These are phyloP conservation scores for Euura lappo DNA, from an alignment of 1,140 invertebrate species.

Conservation along the genomic window DNA sequence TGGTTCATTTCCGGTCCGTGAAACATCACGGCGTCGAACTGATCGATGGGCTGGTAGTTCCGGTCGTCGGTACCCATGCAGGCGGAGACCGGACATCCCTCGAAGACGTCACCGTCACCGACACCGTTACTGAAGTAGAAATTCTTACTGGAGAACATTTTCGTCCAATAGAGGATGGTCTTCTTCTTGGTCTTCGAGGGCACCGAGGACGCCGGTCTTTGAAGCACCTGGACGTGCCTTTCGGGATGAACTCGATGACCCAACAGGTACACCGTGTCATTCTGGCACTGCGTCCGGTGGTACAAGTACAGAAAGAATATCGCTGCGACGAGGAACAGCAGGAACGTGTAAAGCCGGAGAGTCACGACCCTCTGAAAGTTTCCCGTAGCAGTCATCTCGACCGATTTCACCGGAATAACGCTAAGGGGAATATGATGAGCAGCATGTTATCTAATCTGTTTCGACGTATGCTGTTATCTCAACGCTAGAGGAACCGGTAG, in stretches of 20 bases:
- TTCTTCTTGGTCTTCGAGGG: background rate
- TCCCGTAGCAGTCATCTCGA: background rate
- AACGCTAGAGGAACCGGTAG: background rate
- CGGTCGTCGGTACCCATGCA: conserved; percentile 13
- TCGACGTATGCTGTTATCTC: background rate
- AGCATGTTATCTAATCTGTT: background rate
- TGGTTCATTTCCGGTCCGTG: conserved; percentile 49
- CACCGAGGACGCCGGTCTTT: background rate
- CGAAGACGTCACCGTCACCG: conserved; percentile 8
- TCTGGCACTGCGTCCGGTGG: background rate
- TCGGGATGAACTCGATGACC: no score
- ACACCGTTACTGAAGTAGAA: background rate
- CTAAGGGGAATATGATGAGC: no score
- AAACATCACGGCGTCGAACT: conserved; percentile 57
- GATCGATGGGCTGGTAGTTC: conserved; percentile 30
- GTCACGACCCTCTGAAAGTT: background rate
- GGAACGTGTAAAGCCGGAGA: background rate
- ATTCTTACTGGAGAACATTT: conserved; percentile 1
- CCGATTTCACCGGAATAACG: background rate
- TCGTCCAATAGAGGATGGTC: conserved; percentile 9
- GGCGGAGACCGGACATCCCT: background rate
- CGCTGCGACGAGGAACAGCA: background rate
- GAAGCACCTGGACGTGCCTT: no score
- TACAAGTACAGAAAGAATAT: background rate
- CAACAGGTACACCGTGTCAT: background rate